These are phyloP conservation scores for Adoxophyes honmai DNA, from an alignment of 1,140 invertebrate genomes.

Conservation along the genomic window DNA sequence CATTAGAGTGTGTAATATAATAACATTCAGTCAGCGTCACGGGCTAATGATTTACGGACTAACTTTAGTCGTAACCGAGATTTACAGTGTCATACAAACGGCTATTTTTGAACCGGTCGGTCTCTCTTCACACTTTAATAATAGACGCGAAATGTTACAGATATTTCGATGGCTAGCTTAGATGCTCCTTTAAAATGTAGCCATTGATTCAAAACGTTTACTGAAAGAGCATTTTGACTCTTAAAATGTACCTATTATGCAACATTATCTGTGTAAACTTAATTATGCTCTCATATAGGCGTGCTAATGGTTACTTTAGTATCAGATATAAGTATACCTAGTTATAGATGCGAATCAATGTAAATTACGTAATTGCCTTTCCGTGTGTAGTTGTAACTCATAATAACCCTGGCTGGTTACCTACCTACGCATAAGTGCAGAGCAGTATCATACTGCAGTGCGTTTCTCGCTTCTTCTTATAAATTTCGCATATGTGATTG, in stretches of 20 bases:
- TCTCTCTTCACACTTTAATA: conserved; percentile 70
- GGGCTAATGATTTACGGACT: conserved; percentile 58
- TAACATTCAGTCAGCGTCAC: conserved; percentile 53
- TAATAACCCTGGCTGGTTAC: no score
- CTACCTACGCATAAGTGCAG: no score
- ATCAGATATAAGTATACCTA: no score
- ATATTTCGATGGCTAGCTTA: conserved; percentile 42
- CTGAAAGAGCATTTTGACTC: no score
- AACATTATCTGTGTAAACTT: no score
- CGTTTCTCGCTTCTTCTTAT: conserved; percentile 1
- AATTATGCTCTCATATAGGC: no score
- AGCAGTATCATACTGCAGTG: no score
- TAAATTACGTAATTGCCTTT: no score
- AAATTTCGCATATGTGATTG: conserved; percentile 3
- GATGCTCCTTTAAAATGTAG: conserved; percentile 48
- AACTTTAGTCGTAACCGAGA: conserved; percentile 65
- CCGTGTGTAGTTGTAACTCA: no score
- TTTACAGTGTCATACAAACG: conserved; percentile 67
- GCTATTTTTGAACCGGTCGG: conserved; percentile 67
- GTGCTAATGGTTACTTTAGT: no score
- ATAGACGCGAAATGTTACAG: conserved; percentile 67
- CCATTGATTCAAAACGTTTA: not conserved
- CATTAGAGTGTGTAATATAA: conserved; percentile 58
- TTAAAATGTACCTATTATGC: no score
- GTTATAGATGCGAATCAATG: no score